These are phyloP conservation scores for Trematomus loennbergii DNA, from an alignment of 2,113 vertebrate genomes.

Conservation along the genomic window DNA sequence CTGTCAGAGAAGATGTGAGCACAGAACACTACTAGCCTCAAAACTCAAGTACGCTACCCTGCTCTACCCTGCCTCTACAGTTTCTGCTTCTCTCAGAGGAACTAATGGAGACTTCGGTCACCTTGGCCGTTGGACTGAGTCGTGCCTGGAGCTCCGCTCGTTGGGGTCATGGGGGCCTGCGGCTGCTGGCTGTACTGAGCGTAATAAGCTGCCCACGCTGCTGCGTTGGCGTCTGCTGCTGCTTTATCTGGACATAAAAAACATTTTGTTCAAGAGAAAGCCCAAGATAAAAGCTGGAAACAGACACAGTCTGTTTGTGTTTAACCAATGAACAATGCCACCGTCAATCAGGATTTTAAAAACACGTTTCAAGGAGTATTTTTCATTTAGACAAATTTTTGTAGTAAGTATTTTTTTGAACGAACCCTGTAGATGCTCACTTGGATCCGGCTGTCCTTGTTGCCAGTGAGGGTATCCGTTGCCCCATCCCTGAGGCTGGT, in stretches of 20 bases:
- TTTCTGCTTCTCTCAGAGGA: neutral
- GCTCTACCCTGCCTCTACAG: slow-evolving; percentile 31
- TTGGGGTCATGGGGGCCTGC: slow-evolving; percentile 94
- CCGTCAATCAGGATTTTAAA: too few species aligned
- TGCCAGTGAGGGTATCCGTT: slow-evolving; percentile 99
- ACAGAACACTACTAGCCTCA: slow-evolving; percentile 19
- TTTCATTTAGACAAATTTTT: too few species aligned
- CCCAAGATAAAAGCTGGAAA: neutral
- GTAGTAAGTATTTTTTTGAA: too few species aligned
- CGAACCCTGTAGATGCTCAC: slow-evolving; percentile 78
- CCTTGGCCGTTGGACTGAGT: slow-evolving; percentile 96
- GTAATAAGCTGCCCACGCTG: slow-evolving; percentile 99
- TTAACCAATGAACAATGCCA: too few species aligned
- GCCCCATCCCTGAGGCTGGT: slow-evolving; percentile 98
- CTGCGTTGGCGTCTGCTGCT: slow-evolving; percentile 96
- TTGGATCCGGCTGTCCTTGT: slow-evolving; percentile 96
- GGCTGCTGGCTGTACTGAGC: slow-evolving; percentile 98
- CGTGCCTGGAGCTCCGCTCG: slow-evolving; percentile 90
- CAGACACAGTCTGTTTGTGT: too few species aligned
- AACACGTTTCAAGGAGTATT: too few species aligned
- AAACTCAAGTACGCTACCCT: slow-evolving; percentile 47
- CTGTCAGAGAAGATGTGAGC: slow-evolving; percentile 35
- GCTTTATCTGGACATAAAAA: slow-evolving; percentile 89
- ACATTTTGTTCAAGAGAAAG: neutral
- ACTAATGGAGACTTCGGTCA: slow-evolving; percentile 65